phyloP scores from a whole-genome alignment of 2,888 invertebrate species.

The Scaptomyza caliginosa region DNA sequence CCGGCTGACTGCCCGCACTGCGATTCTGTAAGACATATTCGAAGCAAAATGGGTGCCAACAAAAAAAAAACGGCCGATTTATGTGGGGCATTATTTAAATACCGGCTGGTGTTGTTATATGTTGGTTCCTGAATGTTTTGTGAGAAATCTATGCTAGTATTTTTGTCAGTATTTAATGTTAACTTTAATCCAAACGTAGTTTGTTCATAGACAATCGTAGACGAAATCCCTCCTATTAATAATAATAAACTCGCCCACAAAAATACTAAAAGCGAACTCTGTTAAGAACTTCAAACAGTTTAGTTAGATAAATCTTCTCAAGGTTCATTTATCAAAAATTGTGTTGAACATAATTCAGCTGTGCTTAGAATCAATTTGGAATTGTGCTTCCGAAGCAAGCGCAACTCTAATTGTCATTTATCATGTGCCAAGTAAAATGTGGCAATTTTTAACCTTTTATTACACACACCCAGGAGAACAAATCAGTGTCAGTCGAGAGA shows the following conservation, averaged over 20 bases:
- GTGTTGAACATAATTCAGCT: conserved; percentile 27
- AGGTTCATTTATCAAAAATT: conserved; percentile 37
- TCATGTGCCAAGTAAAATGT: conserved; percentile 41
- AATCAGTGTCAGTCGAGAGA: conserved; percentile 48
- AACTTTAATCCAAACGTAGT: no score
- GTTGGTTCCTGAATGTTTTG: neutral
- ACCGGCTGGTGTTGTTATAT: neutral
- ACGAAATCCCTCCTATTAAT: neutral
- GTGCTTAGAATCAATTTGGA: conserved; percentile 49
- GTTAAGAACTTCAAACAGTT: conserved; percentile 9
- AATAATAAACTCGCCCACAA: neutral
- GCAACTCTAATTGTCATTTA: conserved; percentile 58
- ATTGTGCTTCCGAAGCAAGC: conserved; percentile 3
- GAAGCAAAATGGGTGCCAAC: conserved; percentile 2
- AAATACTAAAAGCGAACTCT: neutral
- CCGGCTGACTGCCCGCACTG: conserved; percentile 5
- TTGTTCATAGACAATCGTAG: no score
- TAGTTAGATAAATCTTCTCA: neutral
- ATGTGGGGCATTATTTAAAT: conserved; percentile 8
- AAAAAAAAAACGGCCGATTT: neutral
- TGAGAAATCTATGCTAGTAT: no score
- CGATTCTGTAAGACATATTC: conserved; percentile 8
- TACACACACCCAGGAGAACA: conserved; percentile 54
- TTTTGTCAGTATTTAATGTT: no score
- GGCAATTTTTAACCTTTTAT: conserved; percentile 63